Conservation (phyloP, 2,113 vertebrate species). For the Rallus limicola region DNA sequence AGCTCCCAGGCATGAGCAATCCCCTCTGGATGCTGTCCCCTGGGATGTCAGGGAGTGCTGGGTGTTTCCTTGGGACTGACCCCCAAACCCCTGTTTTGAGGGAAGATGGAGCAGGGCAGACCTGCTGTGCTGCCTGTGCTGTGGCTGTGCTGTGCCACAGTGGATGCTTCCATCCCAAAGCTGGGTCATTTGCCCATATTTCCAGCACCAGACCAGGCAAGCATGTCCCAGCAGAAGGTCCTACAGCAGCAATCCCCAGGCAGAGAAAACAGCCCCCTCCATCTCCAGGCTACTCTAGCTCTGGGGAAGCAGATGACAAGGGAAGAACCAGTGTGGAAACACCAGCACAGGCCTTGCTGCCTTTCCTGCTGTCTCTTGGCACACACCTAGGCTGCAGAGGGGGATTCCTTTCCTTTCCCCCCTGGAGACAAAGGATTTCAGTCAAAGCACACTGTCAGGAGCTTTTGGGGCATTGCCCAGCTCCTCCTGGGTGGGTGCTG, state of each 20-base stretch:
- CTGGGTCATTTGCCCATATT: neutral
- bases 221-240: neutral
- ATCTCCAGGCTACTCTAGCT: neutral
- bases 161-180: neutral
- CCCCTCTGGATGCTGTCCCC: neutral
- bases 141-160: rapidly evolving
- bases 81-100: neutral
- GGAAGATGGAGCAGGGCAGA: neutral
- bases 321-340: neutral
- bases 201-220: neutral
- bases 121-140: neutral
- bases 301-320: neutral
- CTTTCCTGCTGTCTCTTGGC: neutral
- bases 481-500: neutral
- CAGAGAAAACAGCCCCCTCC: neutral
- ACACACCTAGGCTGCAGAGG: neutral
- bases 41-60: neutral
- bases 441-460: neutral
- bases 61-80: neutral
- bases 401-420: neutral
- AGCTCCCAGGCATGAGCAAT: neutral
- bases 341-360: neutral
- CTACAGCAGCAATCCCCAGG: neutral
- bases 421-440: neutral
- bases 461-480: neutral